Base-by-base conservation (phyloP, 2,888 invertebrate species). In the Himalopsyche tibetana region DNA sequence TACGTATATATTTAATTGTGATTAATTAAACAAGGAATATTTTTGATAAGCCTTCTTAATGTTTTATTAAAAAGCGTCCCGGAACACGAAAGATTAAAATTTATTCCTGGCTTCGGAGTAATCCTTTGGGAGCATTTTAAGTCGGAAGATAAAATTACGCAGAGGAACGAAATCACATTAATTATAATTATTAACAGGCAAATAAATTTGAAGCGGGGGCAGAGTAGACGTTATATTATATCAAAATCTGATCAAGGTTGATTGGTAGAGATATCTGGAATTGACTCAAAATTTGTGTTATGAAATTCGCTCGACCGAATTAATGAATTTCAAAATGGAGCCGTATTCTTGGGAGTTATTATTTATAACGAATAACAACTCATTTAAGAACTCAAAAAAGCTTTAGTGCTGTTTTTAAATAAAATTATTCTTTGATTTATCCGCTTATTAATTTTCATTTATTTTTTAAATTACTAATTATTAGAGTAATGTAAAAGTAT, bases 81-180 rank as follows among this genome's bases (percentile, higher is more conserved):
- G 74, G 74, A 74, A 74, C 74, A 74, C 74, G 74, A 74, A 36
- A 74, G 74, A 74, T 74, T 74, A 74, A 74, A 74, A 74, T 74
- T 74, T 74, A 74, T 74, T 74, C 74, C 38, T 36, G 74, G 28
- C 74, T 74, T 74, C 74, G 74, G 3, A 74, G 74, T 74, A 74
- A 74, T 74, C 74, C 74, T 74, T 74, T 74, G 74, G 74, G 74
- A 74, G 74, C 36, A 74, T 74, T 74, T 74, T 74, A 9, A 74
- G 74, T 74, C 74, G 36, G 36, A 74, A 74, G 74, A 74, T 74
- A 74, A 74, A 74, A 74, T 74, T 74, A 36, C 36, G 74, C 74
- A 19, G 74, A 74, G 74, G 74, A 74, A 74, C 74, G 36, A 74
- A 74, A 74, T 74, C 74, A 74, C 74, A 74, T 74, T 74, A 74